These are phyloP conservation scores for Spongilla lacustris DNA, from an alignment of 37 sponge, comb jelly and placozoan genomes.

Conservation along the genomic window DNA sequence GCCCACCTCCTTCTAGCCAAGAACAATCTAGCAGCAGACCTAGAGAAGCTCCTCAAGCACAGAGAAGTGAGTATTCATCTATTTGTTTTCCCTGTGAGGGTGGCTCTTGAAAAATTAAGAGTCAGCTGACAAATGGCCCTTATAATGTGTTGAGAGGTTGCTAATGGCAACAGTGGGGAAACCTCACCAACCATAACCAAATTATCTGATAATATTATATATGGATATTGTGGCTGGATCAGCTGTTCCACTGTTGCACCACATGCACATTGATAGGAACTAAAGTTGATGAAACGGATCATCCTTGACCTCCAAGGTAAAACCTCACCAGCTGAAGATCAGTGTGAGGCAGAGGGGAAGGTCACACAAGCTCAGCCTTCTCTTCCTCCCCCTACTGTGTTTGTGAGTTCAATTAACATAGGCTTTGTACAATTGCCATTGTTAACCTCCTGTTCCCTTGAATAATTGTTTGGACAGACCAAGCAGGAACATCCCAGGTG, in stretches of 20 bases:
- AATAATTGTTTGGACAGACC: not conserved
- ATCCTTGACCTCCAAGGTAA: conserved; percentile 20
- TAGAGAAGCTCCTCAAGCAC: conserved; percentile 77
- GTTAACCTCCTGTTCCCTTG: not conserved
- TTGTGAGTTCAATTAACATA: conserved; percentile 43
- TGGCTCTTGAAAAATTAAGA: too few relatives aligned
- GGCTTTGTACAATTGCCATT: not conserved
- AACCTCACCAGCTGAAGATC: not conserved
- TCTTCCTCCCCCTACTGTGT: conserved; percentile 51
- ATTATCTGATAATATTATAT: not conserved
- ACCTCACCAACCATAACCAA: not conserved
- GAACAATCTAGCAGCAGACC: conserved; percentile 68
- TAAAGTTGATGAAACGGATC: conserved; percentile 44
- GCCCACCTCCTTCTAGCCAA: conserved; percentile 25
- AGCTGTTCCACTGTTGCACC: too few relatives aligned
- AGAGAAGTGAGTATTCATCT: conserved; percentile 49
- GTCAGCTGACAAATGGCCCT: too few relatives aligned
- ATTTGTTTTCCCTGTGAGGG: not conserved
- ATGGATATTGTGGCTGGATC: too few relatives aligned
- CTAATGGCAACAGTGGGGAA: too few relatives aligned
- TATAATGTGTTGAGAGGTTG: not conserved
- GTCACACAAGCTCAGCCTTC: not conserved
- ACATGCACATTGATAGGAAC: too few relatives aligned
- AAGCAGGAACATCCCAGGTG: conserved; percentile 3
- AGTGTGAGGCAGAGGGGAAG: not conserved